These are phyloP conservation scores for Potorous gilbertii DNA, from an alignment of 2,797 vertebrate species.

Conservation along the genomic window DNA sequence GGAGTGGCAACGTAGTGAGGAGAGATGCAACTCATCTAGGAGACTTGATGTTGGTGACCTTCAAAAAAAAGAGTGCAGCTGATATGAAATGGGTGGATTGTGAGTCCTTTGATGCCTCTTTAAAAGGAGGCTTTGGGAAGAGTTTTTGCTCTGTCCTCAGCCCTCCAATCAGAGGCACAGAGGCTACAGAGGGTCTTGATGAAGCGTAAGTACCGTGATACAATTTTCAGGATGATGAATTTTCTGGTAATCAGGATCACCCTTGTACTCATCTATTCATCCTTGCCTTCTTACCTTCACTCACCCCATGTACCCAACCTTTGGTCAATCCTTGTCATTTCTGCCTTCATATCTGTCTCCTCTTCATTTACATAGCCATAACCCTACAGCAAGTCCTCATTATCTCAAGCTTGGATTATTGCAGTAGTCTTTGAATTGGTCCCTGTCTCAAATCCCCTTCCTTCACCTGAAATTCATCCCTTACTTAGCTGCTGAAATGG, in stretches of 20 bases:
- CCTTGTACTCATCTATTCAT: neutral
- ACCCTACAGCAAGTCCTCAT: neutral
- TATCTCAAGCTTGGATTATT: neutral
- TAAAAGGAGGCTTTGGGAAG: neutral
- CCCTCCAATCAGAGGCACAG: neutral
- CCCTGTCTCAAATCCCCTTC: neutral
- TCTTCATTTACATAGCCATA: neutral
- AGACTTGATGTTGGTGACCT: neutral
- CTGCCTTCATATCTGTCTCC: neutral
- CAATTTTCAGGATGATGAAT: neutral
- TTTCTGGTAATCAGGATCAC: neutral
- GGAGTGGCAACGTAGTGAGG: neutral
- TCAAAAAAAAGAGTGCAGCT: neutral
- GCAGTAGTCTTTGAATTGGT: neutral
- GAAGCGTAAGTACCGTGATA: neutral
- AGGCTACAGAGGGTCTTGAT: too few relatives aligned
- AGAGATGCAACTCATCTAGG: neutral
- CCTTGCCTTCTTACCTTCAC: neutral
- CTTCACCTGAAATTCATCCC: neutral
- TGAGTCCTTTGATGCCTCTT: neutral
- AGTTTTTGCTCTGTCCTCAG: neutral
- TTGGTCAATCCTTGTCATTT: neutral
- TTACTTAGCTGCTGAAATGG: neutral
- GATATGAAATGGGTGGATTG: neutral
- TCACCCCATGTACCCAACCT: neutral